Percentiles rank a stretch among this genome's conserved stretches.
phyloP scores from a whole-genome alignment of 2,888 invertebrate species.

The Philaethria dido region DNA sequence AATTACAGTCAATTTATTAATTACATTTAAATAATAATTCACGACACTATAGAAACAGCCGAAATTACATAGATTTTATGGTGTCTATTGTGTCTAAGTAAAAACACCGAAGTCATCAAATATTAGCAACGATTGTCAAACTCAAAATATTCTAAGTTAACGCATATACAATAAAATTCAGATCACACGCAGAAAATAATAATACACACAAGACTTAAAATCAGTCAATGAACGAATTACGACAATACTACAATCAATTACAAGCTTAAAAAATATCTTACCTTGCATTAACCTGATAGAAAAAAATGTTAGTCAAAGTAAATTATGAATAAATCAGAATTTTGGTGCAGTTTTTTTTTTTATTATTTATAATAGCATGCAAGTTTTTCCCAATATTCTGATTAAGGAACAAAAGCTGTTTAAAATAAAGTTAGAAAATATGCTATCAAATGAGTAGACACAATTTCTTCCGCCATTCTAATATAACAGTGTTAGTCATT shows the following conservation, averaged over 20 bases:
- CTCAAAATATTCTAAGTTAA: slow-evolving; percentile 36
- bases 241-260: slow-evolving; percentile 47
- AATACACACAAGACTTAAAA: slow-evolving; percentile 43
- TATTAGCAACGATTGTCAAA: slow-evolving; percentile 32
- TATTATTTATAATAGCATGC: slow-evolving; percentile 26
- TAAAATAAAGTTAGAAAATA: slow-evolving; percentile 11
- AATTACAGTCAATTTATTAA: slow-evolving; percentile 14
- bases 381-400: slow-evolving; percentile 38
- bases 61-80: slow-evolving; percentile 20
- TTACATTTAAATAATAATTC: slow-evolving; percentile 20
- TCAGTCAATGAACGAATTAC: slow-evolving; percentile 45
- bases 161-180: slow-evolving; percentile 46
- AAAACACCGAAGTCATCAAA: slow-evolving; percentile 17
- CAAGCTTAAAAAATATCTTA: slow-evolving; percentile 73
- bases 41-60: slow-evolving; percentile 17
- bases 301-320: slow-evolving; percentile 58
- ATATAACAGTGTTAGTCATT: slow-evolving; percentile 7
- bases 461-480: background rate
- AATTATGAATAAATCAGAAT: slow-evolving; percentile 37
- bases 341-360: slow-evolving; percentile 29
- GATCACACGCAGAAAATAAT: slow-evolving; percentile 36
- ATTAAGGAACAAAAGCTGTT: slow-evolving; percentile 25
- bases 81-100: slow-evolving; percentile 2
- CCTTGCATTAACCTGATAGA: slow-evolving; percentile 77
- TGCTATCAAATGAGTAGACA: background rate